These are phyloP conservation scores for Malurus alboscapulatus DNA, from an alignment of 2,113 vertebrate species.

Conservation along the genomic window DNA sequence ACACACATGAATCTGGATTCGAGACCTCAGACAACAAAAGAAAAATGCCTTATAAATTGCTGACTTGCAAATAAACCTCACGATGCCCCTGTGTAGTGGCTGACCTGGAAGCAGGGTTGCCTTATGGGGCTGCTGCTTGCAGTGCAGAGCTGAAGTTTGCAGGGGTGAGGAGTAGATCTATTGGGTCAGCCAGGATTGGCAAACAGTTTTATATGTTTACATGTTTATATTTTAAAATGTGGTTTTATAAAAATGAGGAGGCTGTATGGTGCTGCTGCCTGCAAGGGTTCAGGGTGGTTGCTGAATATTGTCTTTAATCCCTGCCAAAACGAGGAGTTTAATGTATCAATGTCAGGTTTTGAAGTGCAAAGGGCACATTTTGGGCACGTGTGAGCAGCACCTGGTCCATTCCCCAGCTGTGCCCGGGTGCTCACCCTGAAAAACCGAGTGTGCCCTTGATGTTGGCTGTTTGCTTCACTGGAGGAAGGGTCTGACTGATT, in stretches of 20 bases:
- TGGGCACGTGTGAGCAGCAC: fast-evolving
- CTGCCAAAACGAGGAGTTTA: neutral
- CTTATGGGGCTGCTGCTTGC: fast-evolving
- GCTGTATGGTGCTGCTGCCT: neutral
- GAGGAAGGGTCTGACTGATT: neutral
- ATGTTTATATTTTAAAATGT: neutral
- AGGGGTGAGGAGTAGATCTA: neutral
- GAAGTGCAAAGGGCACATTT: neutral
- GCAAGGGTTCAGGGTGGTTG: fast-evolving
- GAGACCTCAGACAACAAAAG: neutral
- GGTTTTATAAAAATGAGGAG: neutral
- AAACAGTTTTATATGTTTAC: neutral
- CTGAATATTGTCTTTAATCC: neutral
- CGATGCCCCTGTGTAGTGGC: neutral
- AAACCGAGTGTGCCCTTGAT: fast-evolving
- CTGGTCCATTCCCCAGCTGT: neutral
- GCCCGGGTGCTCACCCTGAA: neutral
- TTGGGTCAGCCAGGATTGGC: neutral
- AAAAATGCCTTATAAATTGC: neutral
- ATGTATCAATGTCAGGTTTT: neutral
- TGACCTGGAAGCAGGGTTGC: neutral
- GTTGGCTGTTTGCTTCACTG: neutral
- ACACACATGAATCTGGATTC: neutral
- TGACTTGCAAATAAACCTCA: neutral
- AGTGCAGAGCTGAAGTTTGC: neutral